phyloP scores from a whole-genome alignment of 2,797 vertebrate species.

The Gila robusta region DNA sequence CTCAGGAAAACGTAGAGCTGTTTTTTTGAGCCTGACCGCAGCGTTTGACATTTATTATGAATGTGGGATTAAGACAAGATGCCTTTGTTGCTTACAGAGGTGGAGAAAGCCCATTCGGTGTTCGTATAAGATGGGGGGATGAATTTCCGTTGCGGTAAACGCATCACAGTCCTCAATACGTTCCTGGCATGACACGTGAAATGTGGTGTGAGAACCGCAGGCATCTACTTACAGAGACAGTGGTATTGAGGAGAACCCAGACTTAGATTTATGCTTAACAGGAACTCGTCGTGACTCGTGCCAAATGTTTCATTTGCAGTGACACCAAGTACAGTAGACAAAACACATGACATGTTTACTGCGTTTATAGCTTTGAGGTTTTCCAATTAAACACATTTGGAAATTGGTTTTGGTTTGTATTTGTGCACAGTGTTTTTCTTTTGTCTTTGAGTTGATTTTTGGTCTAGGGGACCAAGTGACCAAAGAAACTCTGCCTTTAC shows the following conservation, averaged over 20 bases:
- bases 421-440: conserved; percentile 12
- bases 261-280: conserved; percentile 51
- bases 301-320: conserved; percentile 34
- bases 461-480: not conserved
- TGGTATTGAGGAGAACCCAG: conserved; percentile 29
- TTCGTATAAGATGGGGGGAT: conserved; percentile 22
- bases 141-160: conserved; percentile 44
- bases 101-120: conserved; percentile 27
- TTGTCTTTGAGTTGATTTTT: not conserved
- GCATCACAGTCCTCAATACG: conserved; percentile 42
- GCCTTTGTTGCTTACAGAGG: conserved; percentile 56
- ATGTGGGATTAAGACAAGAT: conserved; percentile 56
- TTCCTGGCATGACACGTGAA: conserved; percentile 43
- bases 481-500: not conserved
- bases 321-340: conserved; percentile 32
- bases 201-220: conserved; percentile 49
- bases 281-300: conserved; percentile 37
- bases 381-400: conserved; percentile 46
- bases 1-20: conserved; percentile 24
- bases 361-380: conserved; percentile 12
- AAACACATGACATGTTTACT: conserved; percentile 43
- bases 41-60: conserved; percentile 58
- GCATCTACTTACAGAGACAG: conserved; percentile 50
- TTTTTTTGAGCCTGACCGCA: conserved; percentile 51
- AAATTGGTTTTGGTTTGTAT: conserved; percentile 34